Base-by-base conservation (phyloP, 2,113 vertebrate species). In the Dipodomys spectabilis region DNA sequence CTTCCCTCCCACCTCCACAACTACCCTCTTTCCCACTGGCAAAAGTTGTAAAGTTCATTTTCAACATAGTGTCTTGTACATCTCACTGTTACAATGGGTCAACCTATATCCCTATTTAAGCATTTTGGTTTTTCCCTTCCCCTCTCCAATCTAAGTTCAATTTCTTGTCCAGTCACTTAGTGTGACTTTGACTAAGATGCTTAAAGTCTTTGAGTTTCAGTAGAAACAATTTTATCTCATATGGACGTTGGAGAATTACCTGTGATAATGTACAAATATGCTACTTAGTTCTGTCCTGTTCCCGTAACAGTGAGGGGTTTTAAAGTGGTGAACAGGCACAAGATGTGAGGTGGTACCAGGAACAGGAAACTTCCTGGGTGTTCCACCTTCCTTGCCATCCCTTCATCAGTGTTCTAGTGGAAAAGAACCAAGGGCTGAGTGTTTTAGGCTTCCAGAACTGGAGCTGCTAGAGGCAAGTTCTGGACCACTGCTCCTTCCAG, bases 161-260 rank as follows among this genome's bases (percentile, higher is more conserved):
- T 19, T 92, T 67, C 86, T 78, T n/a, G 81, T 78, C 94, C 8
- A 86, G 62, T 18, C 39, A 77, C n/a, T 73, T 57, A 73, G 53
- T 57, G 39, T 75, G 64, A 92, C 86, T 90, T 73, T 72, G 32
- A 45, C 35, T 92, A 95, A 68, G 27, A 35, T 45, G 45, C 77
- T 81, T 79, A 83, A 79, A n/a, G 28, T 85, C 65, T 92, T 49
- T 81, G 73, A 89, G 20, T 20, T 86, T 75, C 71, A 74, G 82
- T 65, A 4, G 19, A 82, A 91, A 92, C 72, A 71, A 94, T 73
- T 94, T 79, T 80, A 87, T 69, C 45, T 87, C 75, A 92, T 7
- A 69, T 82, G 60, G 27, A 77, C 74, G 89, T 84, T 81, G 45
- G 87, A 73, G 81, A 86, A 80, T 73, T 79, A 85, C 12, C 35